These are phyloP conservation scores for Aspidapion aeneum DNA, from an alignment of 2,888 invertebrate genomes.

Conservation along the genomic window DNA sequence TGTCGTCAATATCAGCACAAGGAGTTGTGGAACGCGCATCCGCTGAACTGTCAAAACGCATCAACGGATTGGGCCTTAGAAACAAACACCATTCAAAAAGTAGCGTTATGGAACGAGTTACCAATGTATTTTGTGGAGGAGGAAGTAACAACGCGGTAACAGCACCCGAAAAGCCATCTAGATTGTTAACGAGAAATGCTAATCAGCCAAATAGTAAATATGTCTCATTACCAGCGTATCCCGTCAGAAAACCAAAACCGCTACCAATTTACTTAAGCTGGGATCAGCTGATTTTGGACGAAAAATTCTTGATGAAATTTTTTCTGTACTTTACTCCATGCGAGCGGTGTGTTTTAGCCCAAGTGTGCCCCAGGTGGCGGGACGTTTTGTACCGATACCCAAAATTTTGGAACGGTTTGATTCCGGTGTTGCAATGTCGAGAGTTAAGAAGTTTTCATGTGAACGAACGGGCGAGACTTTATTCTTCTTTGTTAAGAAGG, in stretches of 20 bases:
- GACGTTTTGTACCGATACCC: conserved; percentile 74
- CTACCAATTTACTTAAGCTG: conserved; percentile 61
- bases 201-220: conserved; percentile 13
- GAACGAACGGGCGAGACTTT: conserved; percentile 61
- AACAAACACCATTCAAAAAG: conserved; percentile 46
- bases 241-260: conserved; percentile 44
- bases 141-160: conserved; percentile 43
- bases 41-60: conserved; percentile 84
- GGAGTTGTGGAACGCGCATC: conserved; percentile 90
- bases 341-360: conserved; percentile 77
- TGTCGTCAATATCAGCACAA: conserved; percentile 51
- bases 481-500: conserved; percentile 76
- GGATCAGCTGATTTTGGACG: conserved; percentile 78
- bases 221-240: conserved; percentile 23
- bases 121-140: conserved; percentile 82
- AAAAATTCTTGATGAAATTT: conserved; percentile 71
- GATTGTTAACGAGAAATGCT: conserved; percentile 41
- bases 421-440: conserved; percentile 83
- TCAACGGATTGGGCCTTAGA: conserved; percentile 66
- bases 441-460: conserved; percentile 57
- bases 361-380: conserved; percentile 85
- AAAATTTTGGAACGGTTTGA: conserved; percentile 76
- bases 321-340: conserved; percentile 71
- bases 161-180: conserved; percentile 52
- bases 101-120: conserved; percentile 84